Percentiles rank a stretch among this genome's conserved stretches.
Conservation (phyloP, 2,113 vertebrate species). For the Eonycteris spelaea region DNA sequence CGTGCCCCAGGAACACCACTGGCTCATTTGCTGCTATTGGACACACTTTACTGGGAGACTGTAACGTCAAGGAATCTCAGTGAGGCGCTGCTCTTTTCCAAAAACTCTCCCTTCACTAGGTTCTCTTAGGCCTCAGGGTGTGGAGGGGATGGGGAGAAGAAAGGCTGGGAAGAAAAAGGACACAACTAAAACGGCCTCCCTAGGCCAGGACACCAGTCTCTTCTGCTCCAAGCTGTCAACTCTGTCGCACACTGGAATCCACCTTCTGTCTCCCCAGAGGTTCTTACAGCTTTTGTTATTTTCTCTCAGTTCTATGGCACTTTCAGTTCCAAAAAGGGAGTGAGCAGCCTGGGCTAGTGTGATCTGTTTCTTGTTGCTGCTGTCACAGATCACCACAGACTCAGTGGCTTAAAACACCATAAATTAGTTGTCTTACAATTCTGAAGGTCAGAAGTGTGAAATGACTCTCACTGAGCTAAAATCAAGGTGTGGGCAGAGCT, state of each 20-base stretch:
- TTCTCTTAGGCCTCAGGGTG: not conserved
- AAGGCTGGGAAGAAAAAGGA: not conserved
- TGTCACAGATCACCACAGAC: not conserved
- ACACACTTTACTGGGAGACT: not conserved
- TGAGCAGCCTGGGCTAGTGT: not conserved
- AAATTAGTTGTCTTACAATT: not conserved
- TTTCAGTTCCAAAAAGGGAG: not conserved
- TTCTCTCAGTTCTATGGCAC: not conserved
- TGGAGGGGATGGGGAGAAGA: not conserved
- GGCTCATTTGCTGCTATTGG: not conserved
- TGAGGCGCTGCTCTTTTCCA: not conserved
- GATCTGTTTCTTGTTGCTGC: not conserved
- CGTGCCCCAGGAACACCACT: not conserved
- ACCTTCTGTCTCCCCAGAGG: not conserved
- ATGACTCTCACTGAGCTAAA: not conserved
- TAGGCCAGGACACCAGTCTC: not conserved
- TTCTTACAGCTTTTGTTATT: not conserved
- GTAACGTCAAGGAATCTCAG: not conserved
- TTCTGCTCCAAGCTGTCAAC: not conserved
- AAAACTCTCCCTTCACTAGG: not conserved
- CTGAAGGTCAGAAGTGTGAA: not conserved
- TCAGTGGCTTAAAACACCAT: not conserved
- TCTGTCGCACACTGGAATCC: not conserved
- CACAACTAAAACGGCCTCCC: not conserved
- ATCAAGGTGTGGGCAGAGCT: not conserved